These are phyloP conservation scores for Eremobia ochroleuca DNA, from an alignment of 2,888 invertebrate genomes.

Conservation along the genomic window DNA sequence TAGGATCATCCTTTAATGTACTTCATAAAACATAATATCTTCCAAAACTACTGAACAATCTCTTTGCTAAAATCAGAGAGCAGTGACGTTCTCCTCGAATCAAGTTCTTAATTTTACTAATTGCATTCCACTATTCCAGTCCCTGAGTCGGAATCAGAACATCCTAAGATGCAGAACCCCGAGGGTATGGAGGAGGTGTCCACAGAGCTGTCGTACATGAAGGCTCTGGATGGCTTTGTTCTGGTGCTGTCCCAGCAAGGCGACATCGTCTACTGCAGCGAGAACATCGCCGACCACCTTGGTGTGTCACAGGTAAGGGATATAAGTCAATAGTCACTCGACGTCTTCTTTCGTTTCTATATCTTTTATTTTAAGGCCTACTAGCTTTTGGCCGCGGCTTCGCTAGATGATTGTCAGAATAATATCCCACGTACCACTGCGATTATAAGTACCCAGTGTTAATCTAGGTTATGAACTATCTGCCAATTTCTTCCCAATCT, in stretches of 20 bases:
- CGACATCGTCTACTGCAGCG: conserved; percentile 97
- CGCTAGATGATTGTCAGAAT: neutral
- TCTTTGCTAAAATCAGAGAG: neutral
- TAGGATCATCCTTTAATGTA: neutral
- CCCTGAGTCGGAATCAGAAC: conserved; percentile 77
- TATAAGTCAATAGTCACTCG: too few relatives aligned
- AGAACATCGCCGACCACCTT: conserved; percentile 97
- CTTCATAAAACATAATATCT: neutral
- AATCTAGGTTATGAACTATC: neutral
- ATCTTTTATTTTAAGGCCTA: neutral
- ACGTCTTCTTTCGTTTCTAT: too few relatives aligned
- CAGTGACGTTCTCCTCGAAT: neutral
- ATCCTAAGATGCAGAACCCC: conserved; percentile 80
- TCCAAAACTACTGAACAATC: neutral
- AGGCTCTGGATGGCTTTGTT: conserved; percentile 97
- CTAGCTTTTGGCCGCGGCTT: neutral
- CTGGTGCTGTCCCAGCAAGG: conserved; percentile 97
- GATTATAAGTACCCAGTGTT: neutral
- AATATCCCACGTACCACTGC: neutral
- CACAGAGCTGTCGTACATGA: conserved; percentile 93
- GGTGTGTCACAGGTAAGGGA: conserved; percentile 96
- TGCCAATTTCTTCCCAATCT: neutral
- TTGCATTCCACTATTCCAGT: conserved; percentile 76
- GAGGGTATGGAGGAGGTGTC: conserved; percentile 85
- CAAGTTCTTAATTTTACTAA: neutral